Evolutionary conservation across 1,140 invertebrate species (phyloP).

Genomic region (Heterodera carotae): DNA sequence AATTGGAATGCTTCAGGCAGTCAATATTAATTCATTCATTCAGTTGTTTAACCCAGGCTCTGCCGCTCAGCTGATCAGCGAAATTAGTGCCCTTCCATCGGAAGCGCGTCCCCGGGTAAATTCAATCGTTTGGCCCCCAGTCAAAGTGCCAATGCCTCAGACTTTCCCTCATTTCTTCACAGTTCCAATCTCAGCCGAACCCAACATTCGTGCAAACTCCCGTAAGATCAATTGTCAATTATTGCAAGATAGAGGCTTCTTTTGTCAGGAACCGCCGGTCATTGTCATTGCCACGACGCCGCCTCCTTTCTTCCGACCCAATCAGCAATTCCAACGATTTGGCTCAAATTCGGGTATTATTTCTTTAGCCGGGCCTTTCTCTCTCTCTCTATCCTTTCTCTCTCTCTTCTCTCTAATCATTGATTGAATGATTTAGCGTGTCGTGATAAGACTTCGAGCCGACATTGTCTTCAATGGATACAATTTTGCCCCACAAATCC

Average conservation of each 20-base stretch:
- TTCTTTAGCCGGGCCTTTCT: neutral
- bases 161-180: neutral
- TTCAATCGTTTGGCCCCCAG: neutral
- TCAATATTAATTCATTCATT: too few species aligned
- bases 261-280: neutral
- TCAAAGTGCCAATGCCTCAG: neutral
- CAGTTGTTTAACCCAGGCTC: conserved; percentile 53
- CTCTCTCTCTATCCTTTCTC: too few species aligned
- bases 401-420: too few species aligned
- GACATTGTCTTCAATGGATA: conserved; percentile 39
- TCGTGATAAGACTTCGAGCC: conserved; percentile 23
- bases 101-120: neutral
- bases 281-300: conserved; percentile 7
- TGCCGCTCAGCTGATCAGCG: conserved; percentile 36
- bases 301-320: neutral
- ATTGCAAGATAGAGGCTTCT: neutral
- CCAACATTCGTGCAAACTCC: conserved; percentile 19
- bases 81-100: conserved; percentile 4
- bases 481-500: conserved; percentile 36
- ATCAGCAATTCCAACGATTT: conserved; percentile 17
- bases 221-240: neutral
- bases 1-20: too few species aligned
- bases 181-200: conserved; percentile 2
- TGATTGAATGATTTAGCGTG: conserved; percentile 23
- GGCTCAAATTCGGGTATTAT: conserved; percentile 5